Conservation (phyloP, 2,797 vertebrate species). For the Cercopithecus mitis region DNA sequence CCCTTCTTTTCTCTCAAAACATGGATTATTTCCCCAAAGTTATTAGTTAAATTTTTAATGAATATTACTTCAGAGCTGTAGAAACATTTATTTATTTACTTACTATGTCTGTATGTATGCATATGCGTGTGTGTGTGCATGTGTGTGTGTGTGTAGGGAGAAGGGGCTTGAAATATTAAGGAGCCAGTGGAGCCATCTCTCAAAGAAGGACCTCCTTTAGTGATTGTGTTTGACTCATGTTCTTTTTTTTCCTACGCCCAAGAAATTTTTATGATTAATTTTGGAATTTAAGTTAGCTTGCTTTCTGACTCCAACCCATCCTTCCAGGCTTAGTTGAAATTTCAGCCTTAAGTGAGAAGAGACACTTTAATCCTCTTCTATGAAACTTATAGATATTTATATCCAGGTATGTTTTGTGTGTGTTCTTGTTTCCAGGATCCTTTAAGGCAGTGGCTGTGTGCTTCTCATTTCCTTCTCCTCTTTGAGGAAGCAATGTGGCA, state of each 20-base stretch:
- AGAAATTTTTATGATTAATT: conserved; percentile 42
- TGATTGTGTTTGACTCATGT: neutral
- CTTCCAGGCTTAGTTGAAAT: conserved; percentile 29
- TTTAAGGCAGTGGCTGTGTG: neutral
- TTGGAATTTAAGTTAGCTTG: conserved; percentile 21
- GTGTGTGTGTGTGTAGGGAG: neutral
- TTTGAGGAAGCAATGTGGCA: neutral
- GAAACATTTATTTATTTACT: neutral
- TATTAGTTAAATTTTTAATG: neutral
- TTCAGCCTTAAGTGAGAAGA: neutral
- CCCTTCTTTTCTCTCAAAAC: neutral
- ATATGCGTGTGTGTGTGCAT: neutral
- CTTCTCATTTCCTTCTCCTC: neutral
- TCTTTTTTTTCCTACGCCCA: neutral
- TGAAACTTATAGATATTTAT: neutral
- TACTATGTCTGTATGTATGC: neutral
- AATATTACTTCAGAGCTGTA: neutral
- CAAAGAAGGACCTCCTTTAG: neutral
- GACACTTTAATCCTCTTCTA: neutral
- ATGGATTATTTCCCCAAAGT: neutral
- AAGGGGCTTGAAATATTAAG: neutral
- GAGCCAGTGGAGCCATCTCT: neutral
- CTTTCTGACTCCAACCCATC: neutral
- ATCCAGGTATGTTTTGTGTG: neutral
- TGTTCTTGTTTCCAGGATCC: neutral